phyloP scores from a whole-genome alignment of 2,888 invertebrate species.

The Nephrotoma guestfalica region DNA sequence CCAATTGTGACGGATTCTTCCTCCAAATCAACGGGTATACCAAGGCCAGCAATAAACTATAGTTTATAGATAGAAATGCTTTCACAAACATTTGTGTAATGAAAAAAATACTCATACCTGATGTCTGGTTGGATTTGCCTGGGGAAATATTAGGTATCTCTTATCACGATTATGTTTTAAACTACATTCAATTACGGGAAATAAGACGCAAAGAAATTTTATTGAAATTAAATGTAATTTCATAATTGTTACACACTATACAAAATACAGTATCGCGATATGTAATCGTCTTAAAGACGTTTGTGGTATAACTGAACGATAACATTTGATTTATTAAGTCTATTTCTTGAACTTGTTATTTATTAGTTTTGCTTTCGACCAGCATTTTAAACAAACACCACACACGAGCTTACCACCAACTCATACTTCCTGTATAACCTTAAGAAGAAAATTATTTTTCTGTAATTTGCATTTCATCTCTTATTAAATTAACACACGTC shows the following conservation, averaged over 20 bases:
- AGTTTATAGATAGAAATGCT: neutral
- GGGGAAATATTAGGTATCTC: slow-evolving; percentile 24
- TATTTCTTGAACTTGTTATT: neutral
- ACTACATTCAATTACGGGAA: neutral
- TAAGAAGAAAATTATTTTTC: neutral
- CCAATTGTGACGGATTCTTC: slow-evolving; percentile 26
- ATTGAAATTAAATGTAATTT: neutral
- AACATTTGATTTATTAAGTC: neutral
- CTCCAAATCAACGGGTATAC: slow-evolving; percentile 25
- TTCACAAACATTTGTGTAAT: neutral
- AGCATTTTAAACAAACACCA: neutral
- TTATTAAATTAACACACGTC: neutral
- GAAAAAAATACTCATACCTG: slow-evolving; percentile 10
- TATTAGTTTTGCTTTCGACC: neutral
- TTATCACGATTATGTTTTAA: slow-evolving; percentile 1
- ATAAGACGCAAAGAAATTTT: neutral
- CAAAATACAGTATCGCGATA: neutral
- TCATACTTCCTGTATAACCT: neutral
- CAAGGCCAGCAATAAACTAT: slow-evolving; percentile 26
- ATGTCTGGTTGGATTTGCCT: slow-evolving; percentile 23
- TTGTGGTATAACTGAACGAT: neutral
- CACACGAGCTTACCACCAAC: neutral
- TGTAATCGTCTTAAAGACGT: neutral
- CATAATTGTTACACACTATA: neutral
- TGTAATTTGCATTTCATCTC: neutral